These are phyloP conservation scores for Syngnathus acus DNA, from an alignment of 2,797 vertebrate species.

Conservation along the genomic window DNA sequence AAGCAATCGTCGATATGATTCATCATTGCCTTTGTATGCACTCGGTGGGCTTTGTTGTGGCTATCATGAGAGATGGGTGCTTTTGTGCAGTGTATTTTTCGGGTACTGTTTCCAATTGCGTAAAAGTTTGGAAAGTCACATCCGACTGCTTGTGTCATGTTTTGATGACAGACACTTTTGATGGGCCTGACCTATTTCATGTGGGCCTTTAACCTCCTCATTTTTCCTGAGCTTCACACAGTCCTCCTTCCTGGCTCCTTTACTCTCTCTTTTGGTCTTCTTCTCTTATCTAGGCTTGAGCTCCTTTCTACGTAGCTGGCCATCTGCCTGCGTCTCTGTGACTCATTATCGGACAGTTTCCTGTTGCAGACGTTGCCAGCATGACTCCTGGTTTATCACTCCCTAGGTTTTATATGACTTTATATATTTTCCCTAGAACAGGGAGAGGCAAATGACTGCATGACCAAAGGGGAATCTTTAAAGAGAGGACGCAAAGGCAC, in stretches of 20 bases:
- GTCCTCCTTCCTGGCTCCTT: background rate
- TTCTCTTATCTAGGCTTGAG: constrained; percentile 8
- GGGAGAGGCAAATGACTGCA: background rate
- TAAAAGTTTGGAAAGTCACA: background rate
- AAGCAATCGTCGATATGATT: constrained; percentile 30
- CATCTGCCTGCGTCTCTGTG: constrained; percentile 30
- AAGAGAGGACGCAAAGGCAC: background rate
- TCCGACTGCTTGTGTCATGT: constrained; percentile 15
- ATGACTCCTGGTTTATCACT: constrained; percentile 34
- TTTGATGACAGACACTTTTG: constrained; percentile 7
- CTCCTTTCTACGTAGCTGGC: constrained; percentile 17
- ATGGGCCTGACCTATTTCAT: background rate
- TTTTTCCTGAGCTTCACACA: background rate
- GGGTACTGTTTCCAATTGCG: background rate
- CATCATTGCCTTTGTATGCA: constrained; percentile 7
- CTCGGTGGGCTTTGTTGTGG: constrained; percentile 6
- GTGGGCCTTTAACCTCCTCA: background rate
- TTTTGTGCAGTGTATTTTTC: background rate
- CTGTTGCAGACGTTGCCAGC: constrained; percentile 27
- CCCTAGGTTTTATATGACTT: constrained; percentile 27
- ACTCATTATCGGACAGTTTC: constrained; percentile 53
- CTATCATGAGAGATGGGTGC: constrained; percentile 3
- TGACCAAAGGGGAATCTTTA: background rate
- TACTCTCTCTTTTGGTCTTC: constrained; percentile 3
- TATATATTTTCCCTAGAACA: constrained; percentile 7